phyloP scores from a whole-genome alignment of 2,113 vertebrate genomes.

The Xiphophorus hellerii region DNA sequence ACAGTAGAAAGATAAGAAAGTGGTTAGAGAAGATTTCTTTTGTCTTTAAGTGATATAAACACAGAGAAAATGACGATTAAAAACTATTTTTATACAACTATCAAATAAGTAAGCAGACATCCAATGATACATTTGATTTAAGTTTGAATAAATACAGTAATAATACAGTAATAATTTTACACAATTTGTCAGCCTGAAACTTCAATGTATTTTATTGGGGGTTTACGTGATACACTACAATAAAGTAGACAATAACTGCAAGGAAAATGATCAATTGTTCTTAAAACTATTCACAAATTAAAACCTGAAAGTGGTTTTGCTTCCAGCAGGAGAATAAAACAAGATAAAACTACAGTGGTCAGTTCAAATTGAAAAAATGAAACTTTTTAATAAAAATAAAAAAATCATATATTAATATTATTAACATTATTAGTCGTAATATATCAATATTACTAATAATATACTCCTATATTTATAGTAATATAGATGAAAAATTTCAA shows the following conservation, averaged over 20 bases:
- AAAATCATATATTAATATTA: no score
- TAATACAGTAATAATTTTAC: neutral
- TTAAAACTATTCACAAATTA: neutral
- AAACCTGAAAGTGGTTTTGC: no score
- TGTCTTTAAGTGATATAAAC: neutral
- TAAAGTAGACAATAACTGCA: neutral
- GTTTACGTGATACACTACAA: neutral
- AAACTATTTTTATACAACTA: neutral
- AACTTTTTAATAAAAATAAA: neutral
- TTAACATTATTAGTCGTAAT: no score
- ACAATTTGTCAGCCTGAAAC: neutral
- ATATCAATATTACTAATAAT: no score
- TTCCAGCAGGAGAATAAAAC: no score
- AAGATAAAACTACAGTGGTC: neutral
- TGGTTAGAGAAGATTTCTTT: slow-evolving; percentile 2
- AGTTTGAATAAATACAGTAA: slow-evolving; percentile 22
- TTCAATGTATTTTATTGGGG: neutral
- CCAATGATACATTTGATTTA: slow-evolving; percentile 4
- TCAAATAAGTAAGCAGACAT: neutral
- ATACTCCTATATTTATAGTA: no score
- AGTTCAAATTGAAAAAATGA: neutral
- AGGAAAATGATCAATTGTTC: neutral
- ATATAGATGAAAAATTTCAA: no score
- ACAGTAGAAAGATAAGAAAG: slow-evolving; percentile 41
- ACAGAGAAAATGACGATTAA: slow-evolving; percentile 7